Evolutionary conservation across 2,888 invertebrate species (phyloP), one percentile per base, ranked within the genome.

Genomic region (Ischnus inquisitorius): DNA sequence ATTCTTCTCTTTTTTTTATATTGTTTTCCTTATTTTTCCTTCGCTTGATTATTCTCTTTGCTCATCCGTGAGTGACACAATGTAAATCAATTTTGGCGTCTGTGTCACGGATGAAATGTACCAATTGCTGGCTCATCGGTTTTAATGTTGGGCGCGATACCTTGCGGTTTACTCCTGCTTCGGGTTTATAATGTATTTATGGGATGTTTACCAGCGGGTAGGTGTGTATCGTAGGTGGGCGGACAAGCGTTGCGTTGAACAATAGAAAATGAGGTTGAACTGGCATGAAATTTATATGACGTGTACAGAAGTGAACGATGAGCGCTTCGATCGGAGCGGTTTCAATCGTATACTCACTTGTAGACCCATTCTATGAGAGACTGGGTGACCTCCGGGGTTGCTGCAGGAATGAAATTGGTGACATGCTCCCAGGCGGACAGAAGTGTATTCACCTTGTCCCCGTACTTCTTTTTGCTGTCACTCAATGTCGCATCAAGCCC

Each of bases 381-480:
- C 90, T 93, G 92, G 89, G 91, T 92, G 88, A 91, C 90, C 88
- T 94, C 93, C 87, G 93, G 91, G 89, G 91, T 89, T 88, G 92
- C 92, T 87, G 90, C 91, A 88, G 92, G 91, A 89, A 93, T 92
- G 88, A 92, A 92, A 90, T 92, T 92, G 90, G 93, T 92, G 90
- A 94, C 92, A 91, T 93, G 92, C 91, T 94, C 94, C 94, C 94
- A 94, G 90, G 94, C 93, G 88, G 93, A 91, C 90, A 94, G 90
- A 90, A 94, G 92, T 89, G 93, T 93, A 88, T 92, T 93, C 89
- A 94, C 93, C 93, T 94, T 94, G 91, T 94, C 94, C 90, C 90
- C 90, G 92, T 94, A 94, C 86, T 93, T 93, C 90, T 93, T 94
- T 89, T 93, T 94, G 90, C 92, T 92, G 92, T 94, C 94, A 90